Base-by-base conservation (phyloP, 2,888 invertebrate genomes). In the Strigamia maritima region DNA sequence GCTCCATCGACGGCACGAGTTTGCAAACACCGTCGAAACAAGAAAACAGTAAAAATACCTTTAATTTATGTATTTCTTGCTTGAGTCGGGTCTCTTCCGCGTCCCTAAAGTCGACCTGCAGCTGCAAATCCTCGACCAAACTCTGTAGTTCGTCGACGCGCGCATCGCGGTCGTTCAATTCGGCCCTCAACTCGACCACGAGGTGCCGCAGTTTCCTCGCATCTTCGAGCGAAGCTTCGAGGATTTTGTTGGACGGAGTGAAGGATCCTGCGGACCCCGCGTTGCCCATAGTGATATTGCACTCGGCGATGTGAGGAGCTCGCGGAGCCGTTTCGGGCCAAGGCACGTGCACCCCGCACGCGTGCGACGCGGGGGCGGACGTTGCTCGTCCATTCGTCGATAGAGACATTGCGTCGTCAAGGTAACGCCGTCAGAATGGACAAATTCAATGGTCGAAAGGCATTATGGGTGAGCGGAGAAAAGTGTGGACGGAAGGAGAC, bases 21-120 rank as follows among this genome's bases (percentile, higher is more conserved):
- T 1, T 0, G 3, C 35, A 6, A 35, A 0, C 35, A 6, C 35
- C 35, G 35, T 35, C 35, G 35, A 2, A 31, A 2, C 10, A 75
- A 75, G 10, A 75, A 26, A 75, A 26, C 31, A 75, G 0, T 28
- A 12, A 38, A 75, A 26, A 10, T 85, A 90, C 90, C 89, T 90
- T 91, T 75, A 92, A 86, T 85, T 92, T 92, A 85, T 92, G 91
- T 78, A 92, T 89, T 86, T 92, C 92, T 79, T 91, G 87, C 84
- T 90, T 89, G 70, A 92, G 86, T 82, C 89, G 88, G 49, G 88
- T 83, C 76, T 92, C 88, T 84, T 90, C 90, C 54, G 87, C 86
- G 81, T 91, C 90, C 80, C 89, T 88, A 60, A 85, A 86, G 78
- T 87, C 87, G 70, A 91, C 85, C 79, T 89, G 86, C 82, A 89